These are phyloP conservation scores for Drosophila parabipectinata DNA, from an alignment of 1,140 invertebrate genomes.

Conservation along the genomic window DNA sequence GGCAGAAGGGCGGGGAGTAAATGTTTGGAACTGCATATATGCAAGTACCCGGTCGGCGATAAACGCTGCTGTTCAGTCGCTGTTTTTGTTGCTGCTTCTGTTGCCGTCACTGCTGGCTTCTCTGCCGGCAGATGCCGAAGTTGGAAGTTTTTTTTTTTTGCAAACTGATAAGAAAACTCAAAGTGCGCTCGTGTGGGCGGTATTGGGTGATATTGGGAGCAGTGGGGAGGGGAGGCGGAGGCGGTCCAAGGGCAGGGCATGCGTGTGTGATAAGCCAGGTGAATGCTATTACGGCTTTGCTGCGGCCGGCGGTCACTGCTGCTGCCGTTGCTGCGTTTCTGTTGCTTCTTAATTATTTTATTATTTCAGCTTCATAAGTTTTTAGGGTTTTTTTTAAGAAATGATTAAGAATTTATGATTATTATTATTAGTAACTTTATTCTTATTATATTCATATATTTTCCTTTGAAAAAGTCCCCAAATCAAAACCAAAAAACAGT, in stretches of 20 bases:
- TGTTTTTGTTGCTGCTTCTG: background rate
- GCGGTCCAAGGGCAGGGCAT: slow-evolving; percentile 46
- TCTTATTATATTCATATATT: too few relatives aligned
- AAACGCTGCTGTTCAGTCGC: slow-evolving; percentile 17
- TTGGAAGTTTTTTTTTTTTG: slow-evolving; percentile 13
- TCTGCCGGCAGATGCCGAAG: slow-evolving; percentile 1
- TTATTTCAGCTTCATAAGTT: too few relatives aligned
- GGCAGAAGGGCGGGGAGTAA: background rate
- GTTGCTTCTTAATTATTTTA: background rate
- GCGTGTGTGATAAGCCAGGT: slow-evolving; percentile 62
- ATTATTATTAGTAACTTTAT: too few relatives aligned
- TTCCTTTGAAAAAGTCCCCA: too few relatives aligned
- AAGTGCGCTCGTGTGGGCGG: slow-evolving; percentile 35
- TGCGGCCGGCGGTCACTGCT: too few relatives aligned
- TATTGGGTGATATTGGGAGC: background rate
- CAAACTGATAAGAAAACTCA: slow-evolving; percentile 18
- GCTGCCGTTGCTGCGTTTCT: background rate
- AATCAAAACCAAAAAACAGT: too few relatives aligned
- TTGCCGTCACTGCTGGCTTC: background rate
- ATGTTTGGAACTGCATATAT: slow-evolving; percentile 37
- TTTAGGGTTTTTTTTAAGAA: too few relatives aligned
- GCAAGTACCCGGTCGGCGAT: slow-evolving; percentile 31
- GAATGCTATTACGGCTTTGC: slow-evolving; percentile 5
- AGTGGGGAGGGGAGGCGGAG: slow-evolving; percentile 8
- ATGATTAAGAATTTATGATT: too few relatives aligned